Base-by-base conservation (phyloP, 2,113 vertebrate species). In the Pachypanchax playfairii region DNA sequence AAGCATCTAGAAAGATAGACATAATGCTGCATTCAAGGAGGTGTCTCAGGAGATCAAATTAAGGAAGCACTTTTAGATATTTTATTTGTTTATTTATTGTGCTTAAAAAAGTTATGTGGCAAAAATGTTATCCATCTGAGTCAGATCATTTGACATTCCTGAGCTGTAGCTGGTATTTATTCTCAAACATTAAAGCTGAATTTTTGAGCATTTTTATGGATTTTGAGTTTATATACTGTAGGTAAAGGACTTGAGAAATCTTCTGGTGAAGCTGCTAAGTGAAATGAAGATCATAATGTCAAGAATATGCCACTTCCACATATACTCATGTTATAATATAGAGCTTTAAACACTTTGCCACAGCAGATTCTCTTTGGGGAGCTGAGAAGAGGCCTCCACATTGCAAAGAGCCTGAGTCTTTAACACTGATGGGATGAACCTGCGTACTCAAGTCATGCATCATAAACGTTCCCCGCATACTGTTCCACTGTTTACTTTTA, bases 401-500 rank as follows among this genome's bases (percentile, higher is more conserved):
- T 66, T 69, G 64, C 18, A 70, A 71, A 64, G 8, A 58, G 29
- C 26, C 36, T 26, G 22, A 57, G 22, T 61, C 44, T 75, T 72
- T 57, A 68, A 73, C 71, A 41, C 33, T 73, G 68, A 65, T 52
- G 62, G 47, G 60, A 58, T 57, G 18, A 56, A 74, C 42, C 52
- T 28, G 24, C 44, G 68, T 68, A 56, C 52, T 65, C 52, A 17
- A 65, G 33, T 24, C 22, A 22, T 15, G n/a, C 68, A 44, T 60
- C 55, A 69, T 58, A 68, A 41, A 73, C 53, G 42, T 48, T 58
- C 57, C 71, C 43, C 49, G 29, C 65, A 43, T 46, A 43, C 36
- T 35, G 17, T 55, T 46, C 62, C 41, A 41, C 60, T 81, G 77
- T 88, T 91, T 88, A 81, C 85, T 90, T 88, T 89, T 75, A 75